Base-by-base conservation (phyloP, 2,113 vertebrate species). In the Saccopteryx leptura region DNA sequence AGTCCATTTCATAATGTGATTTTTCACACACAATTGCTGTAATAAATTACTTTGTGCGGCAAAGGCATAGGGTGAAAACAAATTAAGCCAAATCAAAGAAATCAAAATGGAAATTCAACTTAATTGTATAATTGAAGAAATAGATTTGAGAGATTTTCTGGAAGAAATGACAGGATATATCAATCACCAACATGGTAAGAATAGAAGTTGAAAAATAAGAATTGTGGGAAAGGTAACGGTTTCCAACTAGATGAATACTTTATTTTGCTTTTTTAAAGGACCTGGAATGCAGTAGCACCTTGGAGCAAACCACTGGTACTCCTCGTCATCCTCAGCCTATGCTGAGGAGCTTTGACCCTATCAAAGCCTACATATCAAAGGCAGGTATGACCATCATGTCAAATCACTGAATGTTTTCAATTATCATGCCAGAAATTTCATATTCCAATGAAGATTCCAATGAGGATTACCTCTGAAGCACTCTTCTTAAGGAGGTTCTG, bases 121-220 rank as follows among this genome's bases (percentile, higher is more conserved):
- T 84, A 86, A 65, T 15, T 90, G 11, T 31, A 21, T n/a, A 92
- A 89, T 5, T 74, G 23, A 95, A 81, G 11, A 87, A 74, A 89
- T 4, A 71, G n/a, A 75, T 33, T 56, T 80, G 65, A 72, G n/a
- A 81, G 50, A 46, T 28, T 21, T 63, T 65, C 66, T 91, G 4
- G n/a, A 92, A 93, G 65, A 93, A 88, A 46, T 39, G 15, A 71
- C 48, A 94, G 33, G 15, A 65, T 88, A 72, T 93, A 50, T 91
- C 68, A 88, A 74, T 19, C 23, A 92, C 15, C 65, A 92, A 91
- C 8, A 87, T 8, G 39, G 58, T 65, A 90, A 86, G 46, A 82
- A 21, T 33, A 85, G 58, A 93, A 48, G 11, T 0, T 87, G 2
- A 15, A 48, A 89, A 87, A 87, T 65, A 63, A 61, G 6, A 63